These are phyloP conservation scores for Rhabditophanes sp. DNA, from an alignment of 2,888 invertebrate genomes.

Conservation along the genomic window DNA sequence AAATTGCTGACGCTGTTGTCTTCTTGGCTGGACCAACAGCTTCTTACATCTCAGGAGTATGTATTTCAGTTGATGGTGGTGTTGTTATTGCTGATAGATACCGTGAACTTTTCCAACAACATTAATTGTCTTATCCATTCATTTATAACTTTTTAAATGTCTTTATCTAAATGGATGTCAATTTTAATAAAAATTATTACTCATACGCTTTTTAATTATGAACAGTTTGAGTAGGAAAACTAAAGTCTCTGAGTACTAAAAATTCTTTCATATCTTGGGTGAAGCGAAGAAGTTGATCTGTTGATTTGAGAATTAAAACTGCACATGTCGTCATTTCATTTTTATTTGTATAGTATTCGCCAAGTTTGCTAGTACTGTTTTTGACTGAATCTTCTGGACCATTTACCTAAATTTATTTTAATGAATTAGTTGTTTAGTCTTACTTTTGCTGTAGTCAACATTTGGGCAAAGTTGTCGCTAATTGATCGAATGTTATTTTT, in stretches of 20 bases:
- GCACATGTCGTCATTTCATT: constrained; percentile 26
- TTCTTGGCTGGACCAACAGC: too few relatives aligned
- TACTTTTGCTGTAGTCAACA: constrained; percentile 40
- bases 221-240: constrained; percentile 89
- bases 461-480: constrained; percentile 89
- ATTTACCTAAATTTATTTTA: not conserved
- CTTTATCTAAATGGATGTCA: too few relatives aligned
- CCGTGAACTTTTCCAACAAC: too few relatives aligned
- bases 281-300: constrained; percentile 58
- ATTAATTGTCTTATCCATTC: too few relatives aligned
- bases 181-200: too few relatives aligned
- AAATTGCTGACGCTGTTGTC: too few relatives aligned
- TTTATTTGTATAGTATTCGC: constrained; percentile 23
- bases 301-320: constrained; percentile 19
- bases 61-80: too few relatives aligned
- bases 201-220: too few relatives aligned
- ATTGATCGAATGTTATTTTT: constrained; percentile 93
- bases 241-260: constrained; percentile 88
- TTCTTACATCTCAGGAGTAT: too few relatives aligned
- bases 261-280: constrained; percentile 96
- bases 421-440: constrained; percentile 1
- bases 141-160: too few relatives aligned
- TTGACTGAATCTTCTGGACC: not conserved
- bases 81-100: too few relatives aligned
- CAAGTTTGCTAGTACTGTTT: constrained; percentile 9